Evolutionary conservation across 2,113 vertebrate species (phyloP).

Genomic region (Lasiurus borealis): DNA sequence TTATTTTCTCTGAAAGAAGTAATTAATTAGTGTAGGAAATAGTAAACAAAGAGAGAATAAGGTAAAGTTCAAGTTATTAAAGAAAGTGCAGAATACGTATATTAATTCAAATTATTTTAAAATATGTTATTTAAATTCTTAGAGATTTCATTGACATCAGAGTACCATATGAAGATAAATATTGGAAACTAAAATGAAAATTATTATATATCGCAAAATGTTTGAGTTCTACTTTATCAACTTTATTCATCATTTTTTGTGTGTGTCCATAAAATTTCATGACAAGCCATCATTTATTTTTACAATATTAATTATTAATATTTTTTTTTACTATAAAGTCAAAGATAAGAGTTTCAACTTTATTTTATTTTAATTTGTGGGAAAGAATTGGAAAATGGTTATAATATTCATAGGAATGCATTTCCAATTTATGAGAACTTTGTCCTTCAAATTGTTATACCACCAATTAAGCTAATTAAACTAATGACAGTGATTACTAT

Average conservation of each 20-base stretch:
- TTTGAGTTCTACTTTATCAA: not conserved
- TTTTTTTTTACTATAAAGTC: slow-evolving; percentile 55
- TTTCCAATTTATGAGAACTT: slow-evolving; percentile 76
- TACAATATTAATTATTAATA: slow-evolving; percentile 55
- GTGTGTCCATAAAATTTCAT: slow-evolving; percentile 44
- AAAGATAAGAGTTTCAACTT: slow-evolving; percentile 63
- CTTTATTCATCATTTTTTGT: slow-evolving; percentile 29
- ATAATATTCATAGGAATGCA: slow-evolving; percentile 61
- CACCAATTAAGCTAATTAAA: slow-evolving; percentile 80
- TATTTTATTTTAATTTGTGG: not conserved
- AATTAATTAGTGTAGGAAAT: not conserved
- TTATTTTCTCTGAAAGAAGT: not conserved
- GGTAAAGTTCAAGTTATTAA: not conserved
- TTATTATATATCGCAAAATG: not conserved
- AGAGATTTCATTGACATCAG: not conserved
- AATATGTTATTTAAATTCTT: slow-evolving; percentile 42
- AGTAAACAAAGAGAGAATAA: not conserved
- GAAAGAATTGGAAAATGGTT: slow-evolving; percentile 68
- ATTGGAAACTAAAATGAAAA: not conserved
- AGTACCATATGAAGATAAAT: not conserved
- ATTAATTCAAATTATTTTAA: slow-evolving; percentile 47
- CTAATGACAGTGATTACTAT: slow-evolving; percentile 74
- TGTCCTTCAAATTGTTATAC: slow-evolving; percentile 75
- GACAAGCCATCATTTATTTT: slow-evolving; percentile 41
- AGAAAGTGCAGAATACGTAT: not conserved